Base-by-base conservation (phyloP, 2,888 invertebrate species). In the Drosophila recens region DNA sequence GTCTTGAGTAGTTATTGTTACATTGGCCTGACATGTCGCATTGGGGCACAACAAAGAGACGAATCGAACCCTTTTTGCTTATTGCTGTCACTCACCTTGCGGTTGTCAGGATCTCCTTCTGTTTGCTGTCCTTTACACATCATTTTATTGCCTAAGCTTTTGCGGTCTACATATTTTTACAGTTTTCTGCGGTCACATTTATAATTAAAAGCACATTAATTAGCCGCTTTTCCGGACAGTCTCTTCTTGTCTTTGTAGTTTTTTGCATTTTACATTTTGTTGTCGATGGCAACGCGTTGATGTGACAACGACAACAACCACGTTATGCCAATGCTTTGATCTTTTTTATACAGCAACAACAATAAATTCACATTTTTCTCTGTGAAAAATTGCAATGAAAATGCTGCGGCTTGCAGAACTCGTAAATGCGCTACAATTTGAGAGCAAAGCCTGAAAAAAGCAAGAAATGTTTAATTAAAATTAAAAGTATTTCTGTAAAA, bases 271-370 rank as follows among this genome's bases (percentile, higher is more conserved):
- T 40, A 33, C 20, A 33, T 56, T 52, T 61, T 61, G 68, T 72
- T 81, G 79, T 79, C 71, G 79, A 81, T 82, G 80, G 83, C 79
- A 79, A 79, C 77, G 90, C 90, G 91, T 90, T 91, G 91, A 91
- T 90, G 90, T 91, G 91, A 87, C 91, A 91, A 91, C 91, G 87
- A 74, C 79, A 80, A 79, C 74, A 76, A 77, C 83, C 75, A 74
- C 74, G 74, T 43, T 62, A 70, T 64, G 64, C 17, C 67, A 77
- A 61, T 65, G 64, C 67, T 90, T 90, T 90, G 90, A 90, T 90
- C 89, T 87, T 80, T 82, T 74, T 66, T 62, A 67, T 67, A 76
- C 56, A 63, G 54, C 49, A 61, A 52, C 62, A 65, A 64, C 46
- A 76, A 66, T 64, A 67, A 75, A 61, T 77, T 63, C 48, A 20